Evolutionary conservation across 2,797 vertebrate genomes (phyloP).

Genomic region (Peromyscus nudipes): DNA sequence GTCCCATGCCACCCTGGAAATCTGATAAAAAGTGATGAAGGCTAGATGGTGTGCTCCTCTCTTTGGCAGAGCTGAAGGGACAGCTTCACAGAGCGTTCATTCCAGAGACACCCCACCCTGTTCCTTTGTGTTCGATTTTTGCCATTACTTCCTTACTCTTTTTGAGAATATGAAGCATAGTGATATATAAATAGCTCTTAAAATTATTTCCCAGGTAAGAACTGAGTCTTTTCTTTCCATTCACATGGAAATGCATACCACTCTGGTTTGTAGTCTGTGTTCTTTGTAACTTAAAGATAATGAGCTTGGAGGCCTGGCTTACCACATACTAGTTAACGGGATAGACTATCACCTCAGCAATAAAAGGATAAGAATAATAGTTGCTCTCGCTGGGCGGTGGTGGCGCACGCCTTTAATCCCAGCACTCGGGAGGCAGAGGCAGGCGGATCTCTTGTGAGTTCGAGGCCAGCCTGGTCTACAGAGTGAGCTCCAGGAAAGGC

Average conservation of each 20-base stretch:
- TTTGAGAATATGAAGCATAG: slow-evolving; percentile 51
- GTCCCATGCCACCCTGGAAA: background rate
- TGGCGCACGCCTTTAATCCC: too few relatives aligned
- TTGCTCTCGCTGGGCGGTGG: too few relatives aligned
- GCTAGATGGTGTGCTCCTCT: background rate
- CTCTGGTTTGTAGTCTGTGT: background rate
- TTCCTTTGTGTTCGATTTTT: slow-evolving; percentile 61
- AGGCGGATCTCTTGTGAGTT: too few relatives aligned
- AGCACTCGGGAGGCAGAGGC: too few relatives aligned
- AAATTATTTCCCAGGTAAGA: slow-evolving; percentile 52
- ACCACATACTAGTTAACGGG: background rate
- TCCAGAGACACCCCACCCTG: background rate
- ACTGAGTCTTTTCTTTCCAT: background rate
- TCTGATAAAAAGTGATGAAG: slow-evolving; percentile 9
- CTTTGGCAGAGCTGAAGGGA: background rate
- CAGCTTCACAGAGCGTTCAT: slow-evolving; percentile 45
- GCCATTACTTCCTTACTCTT: slow-evolving; percentile 65
- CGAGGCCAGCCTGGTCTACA: too few relatives aligned
- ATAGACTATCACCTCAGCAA: background rate
- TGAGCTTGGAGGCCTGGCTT: background rate
- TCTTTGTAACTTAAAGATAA: background rate
- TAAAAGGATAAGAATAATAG: background rate
- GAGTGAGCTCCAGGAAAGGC: too few relatives aligned
- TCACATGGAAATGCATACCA: background rate
- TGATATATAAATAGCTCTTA: slow-evolving; percentile 73